Conservation (phyloP, 2,113 vertebrate species). For the Pogonocichla stellata region DNA sequence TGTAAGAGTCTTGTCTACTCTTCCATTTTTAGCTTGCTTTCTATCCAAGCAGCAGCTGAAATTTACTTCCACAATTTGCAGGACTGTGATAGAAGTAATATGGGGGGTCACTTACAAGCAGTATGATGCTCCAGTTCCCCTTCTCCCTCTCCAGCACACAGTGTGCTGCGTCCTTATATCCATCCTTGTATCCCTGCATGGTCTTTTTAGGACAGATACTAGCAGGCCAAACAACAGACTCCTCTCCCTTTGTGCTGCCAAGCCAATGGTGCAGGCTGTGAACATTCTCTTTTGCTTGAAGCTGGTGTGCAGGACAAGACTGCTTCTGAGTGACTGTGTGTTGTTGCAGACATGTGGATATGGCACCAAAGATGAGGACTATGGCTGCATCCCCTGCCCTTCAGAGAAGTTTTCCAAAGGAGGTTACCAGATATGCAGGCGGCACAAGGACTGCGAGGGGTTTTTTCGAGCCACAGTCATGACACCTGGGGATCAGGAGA, state of each 20-base stretch:
- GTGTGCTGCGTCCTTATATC: fast-evolving
- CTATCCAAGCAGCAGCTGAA: background rate
- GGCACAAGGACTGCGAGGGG: slow-evolving; percentile 94
- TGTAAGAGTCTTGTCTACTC: background rate
- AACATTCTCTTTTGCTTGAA: background rate
- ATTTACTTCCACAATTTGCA: background rate
- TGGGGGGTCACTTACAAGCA: background rate
- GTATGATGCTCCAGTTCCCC: background rate
- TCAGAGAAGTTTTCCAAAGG: slow-evolving; percentile 95
- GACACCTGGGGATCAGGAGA: slow-evolving; percentile 85
- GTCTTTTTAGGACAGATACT: background rate
- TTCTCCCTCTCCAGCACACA: background rate
- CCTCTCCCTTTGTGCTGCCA: background rate
- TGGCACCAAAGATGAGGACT: slow-evolving; percentile 91
- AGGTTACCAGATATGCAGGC: slow-evolving; percentile 94
- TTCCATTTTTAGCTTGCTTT: background rate
- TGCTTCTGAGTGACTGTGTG: background rate
- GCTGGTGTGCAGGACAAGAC: background rate
- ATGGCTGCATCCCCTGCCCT: slow-evolving; percentile 86
- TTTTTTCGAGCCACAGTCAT: slow-evolving; percentile 90
- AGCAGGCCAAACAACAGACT: background rate
- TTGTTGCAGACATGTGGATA: slow-evolving; percentile 87
- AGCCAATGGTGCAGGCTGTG: background rate
- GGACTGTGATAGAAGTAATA: background rate
- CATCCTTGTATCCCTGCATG: background rate